Evolutionary conservation across 2,888 invertebrate species (phyloP).

Genomic region (Sthenelais limicola): DNA sequence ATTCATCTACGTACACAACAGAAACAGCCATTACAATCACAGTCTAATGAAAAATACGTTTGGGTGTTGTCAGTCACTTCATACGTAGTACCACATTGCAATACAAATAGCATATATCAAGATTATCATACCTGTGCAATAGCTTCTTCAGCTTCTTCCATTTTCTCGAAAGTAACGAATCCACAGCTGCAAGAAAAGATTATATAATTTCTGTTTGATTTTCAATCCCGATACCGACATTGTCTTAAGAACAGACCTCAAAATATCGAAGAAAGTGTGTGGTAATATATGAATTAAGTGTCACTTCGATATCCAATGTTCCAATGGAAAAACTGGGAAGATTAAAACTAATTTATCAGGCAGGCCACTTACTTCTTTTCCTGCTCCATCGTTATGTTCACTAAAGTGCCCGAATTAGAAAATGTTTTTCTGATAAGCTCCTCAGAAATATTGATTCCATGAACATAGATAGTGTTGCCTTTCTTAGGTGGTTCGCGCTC

Average conservation of each 20-base stretch:
- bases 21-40: no score
- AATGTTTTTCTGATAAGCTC: constrained; percentile 85
- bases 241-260: no score
- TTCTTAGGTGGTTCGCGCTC: constrained; percentile 37
- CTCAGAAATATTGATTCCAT: constrained; percentile 85
- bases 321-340: neutral
- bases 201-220: no score
- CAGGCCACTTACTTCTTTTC: constrained; percentile 80
- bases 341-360: neutral
- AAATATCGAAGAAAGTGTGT: no score
- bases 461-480: constrained; percentile 88
- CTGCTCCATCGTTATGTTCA: constrained; percentile 87
- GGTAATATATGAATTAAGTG: no score
- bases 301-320: no score
- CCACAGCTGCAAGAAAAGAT: constrained; percentile 80
- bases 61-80: no score
- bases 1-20: constrained; percentile 78
- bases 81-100: no score
- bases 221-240: no score
- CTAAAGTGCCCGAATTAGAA: constrained; percentile 81
- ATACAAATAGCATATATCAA: no score
- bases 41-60: no score
- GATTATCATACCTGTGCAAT: constrained; percentile 84
- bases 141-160: constrained; percentile 88
- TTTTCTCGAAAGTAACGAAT: constrained; percentile 92